phyloP scores from a whole-genome alignment of 1,140 invertebrate genomes.

The Cyclina sinensis region DNA sequence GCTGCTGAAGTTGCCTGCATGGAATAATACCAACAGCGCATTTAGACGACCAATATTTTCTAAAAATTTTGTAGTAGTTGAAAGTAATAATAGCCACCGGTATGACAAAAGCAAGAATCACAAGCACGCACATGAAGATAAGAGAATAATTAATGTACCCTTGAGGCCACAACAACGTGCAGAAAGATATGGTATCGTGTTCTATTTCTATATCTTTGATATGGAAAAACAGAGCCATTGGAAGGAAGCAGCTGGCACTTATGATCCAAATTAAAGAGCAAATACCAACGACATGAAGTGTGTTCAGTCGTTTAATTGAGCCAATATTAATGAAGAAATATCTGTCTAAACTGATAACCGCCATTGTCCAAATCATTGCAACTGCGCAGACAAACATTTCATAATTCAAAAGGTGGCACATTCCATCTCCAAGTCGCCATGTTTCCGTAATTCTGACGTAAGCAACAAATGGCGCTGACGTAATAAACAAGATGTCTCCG shows the following conservation, averaged over 20 bases:
- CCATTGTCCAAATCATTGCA: slow-evolving; percentile 83
- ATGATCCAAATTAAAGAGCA: slow-evolving; percentile 77
- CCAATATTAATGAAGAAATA: slow-evolving; percentile 76
- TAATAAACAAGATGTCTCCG: slow-evolving; percentile 78
- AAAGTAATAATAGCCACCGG: slow-evolving; percentile 73
- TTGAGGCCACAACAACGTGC: slow-evolving; percentile 80
- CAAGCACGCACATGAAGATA: slow-evolving; percentile 67
- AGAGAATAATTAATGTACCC: slow-evolving; percentile 61
- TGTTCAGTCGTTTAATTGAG: slow-evolving; percentile 64
- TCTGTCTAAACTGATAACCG: slow-evolving; percentile 81
- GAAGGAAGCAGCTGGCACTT: slow-evolving; percentile 66
- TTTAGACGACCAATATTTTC: slow-evolving; percentile 73
- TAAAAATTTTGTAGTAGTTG: slow-evolving; percentile 78
- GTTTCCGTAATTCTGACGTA: slow-evolving; percentile 72
- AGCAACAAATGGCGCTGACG: slow-evolving; percentile 77
- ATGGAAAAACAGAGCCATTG: slow-evolving; percentile 77
- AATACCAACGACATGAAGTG: slow-evolving; percentile 65
- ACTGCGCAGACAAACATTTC: slow-evolving; percentile 75
- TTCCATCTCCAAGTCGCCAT: slow-evolving; percentile 77
- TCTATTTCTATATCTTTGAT: slow-evolving; percentile 69
- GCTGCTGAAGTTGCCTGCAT: not conserved
- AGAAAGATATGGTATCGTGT: slow-evolving; percentile 67
- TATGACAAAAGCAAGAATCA: slow-evolving; percentile 73
- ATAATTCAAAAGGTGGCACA: slow-evolving; percentile 76
- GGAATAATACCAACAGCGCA: slow-evolving; percentile 32